Conservation (phyloP, 2,113 vertebrate genomes). For the Oryzias javanicus region DNA sequence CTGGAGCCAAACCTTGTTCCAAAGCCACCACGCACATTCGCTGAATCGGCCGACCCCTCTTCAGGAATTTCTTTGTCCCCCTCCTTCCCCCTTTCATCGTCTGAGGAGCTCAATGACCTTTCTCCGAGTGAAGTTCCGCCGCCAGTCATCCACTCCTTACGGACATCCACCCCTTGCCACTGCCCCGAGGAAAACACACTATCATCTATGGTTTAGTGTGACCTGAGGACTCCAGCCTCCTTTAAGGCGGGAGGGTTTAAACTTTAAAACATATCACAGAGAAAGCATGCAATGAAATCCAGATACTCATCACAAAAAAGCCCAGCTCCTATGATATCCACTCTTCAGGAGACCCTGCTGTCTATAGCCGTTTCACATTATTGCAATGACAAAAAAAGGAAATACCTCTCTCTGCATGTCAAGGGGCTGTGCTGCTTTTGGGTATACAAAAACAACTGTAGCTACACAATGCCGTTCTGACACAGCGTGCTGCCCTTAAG, state of each 20-base stretch:
- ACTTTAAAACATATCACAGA: conserved; percentile 68
- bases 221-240: conserved; percentile 22
- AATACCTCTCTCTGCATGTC: conserved; percentile 75
- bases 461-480: conserved; percentile 70
- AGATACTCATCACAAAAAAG: conserved; percentile 61
- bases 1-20: conserved; percentile 95
- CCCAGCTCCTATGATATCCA: conserved; percentile 53
- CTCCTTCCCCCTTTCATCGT: conserved; percentile 95
- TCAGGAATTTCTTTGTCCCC: conserved; percentile 96
- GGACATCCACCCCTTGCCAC: conserved; percentile 87
- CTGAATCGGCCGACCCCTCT: conserved; percentile 92
- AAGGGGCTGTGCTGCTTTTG: conserved; percentile 72
- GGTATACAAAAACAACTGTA: conserved; percentile 68
- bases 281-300: conserved; percentile 75
- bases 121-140: conserved; percentile 84
- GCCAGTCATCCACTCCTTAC: conserved; percentile 81
- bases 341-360: conserved; percentile 64
- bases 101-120: conserved; percentile 94
- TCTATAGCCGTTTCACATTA: conserved; percentile 71
- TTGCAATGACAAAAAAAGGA: conserved; percentile 64
- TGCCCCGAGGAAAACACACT: conserved; percentile 80
- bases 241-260: conserved; percentile 49
- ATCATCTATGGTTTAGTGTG: conserved; percentile 74
- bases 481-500: conserved; percentile 48
- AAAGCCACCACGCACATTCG: conserved; percentile 93